Evolutionary conservation across 92 coral and sea anemone species (phyloP).

Genomic region (Micromussa lordhowensis): DNA sequence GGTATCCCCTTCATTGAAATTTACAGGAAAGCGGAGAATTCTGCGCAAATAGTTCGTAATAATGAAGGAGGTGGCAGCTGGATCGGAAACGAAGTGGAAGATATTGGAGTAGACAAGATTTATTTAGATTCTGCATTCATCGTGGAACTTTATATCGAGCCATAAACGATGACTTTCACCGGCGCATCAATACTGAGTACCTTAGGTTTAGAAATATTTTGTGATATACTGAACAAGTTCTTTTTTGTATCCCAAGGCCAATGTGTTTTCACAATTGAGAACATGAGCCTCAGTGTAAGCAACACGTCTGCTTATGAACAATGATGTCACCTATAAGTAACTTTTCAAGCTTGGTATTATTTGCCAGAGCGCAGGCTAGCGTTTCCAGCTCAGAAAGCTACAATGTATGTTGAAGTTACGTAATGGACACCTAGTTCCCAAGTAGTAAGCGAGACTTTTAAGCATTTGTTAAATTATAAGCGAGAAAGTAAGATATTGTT

Average conservation of each 20-base stretch:
- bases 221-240: neutral
- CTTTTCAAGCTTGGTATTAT: too few species aligned
- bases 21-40: slow-evolving; percentile 51
- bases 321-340: too few species aligned
- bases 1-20: slow-evolving; percentile 68
- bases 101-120: slow-evolving; percentile 71
- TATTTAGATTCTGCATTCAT: slow-evolving; percentile 56
- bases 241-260: neutral
- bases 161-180: neutral
- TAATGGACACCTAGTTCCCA: too few species aligned
- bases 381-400: too few species aligned
- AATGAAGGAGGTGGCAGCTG: slow-evolving; percentile 43
- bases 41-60: slow-evolving; percentile 41
- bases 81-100: slow-evolving; percentile 66
- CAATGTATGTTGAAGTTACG: too few species aligned
- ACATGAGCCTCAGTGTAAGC: neutral
- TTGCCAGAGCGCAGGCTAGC: too few species aligned
- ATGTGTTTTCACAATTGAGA: neutral
- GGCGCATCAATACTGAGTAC: neutral
- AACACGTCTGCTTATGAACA: neutral
- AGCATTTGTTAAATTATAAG: too few species aligned
- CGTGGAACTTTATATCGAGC: slow-evolving; percentile 9
- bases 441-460: too few species aligned
- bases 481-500: too few species aligned
- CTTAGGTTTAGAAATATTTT: too few species aligned